phyloP scores from a whole-genome alignment of 2,888 invertebrate species.

The Cephus runcator region DNA sequence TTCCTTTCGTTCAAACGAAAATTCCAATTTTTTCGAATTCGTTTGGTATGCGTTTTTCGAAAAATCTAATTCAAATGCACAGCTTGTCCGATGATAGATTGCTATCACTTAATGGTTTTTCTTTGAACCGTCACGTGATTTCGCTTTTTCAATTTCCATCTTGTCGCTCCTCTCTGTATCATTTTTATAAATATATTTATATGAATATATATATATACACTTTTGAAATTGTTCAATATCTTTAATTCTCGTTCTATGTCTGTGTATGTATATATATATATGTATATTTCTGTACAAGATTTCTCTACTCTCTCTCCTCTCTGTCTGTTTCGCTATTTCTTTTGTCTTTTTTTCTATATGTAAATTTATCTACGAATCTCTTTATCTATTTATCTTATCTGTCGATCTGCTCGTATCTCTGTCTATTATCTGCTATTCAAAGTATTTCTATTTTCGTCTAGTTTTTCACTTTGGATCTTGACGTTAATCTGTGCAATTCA shows the following conservation, averaged over 20 bases:
- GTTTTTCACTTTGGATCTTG: too few relatives aligned
- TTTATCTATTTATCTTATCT: constrained; percentile 37
- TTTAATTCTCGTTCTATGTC: too few relatives aligned
- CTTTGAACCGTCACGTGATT: neutral
- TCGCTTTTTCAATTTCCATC: neutral
- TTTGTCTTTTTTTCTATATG: too few relatives aligned
- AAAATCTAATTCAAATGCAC: too few relatives aligned
- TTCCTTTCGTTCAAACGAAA: too few relatives aligned
- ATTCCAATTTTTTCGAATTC: too few relatives aligned
- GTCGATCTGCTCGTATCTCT: constrained; percentile 43
- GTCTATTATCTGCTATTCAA: constrained; percentile 52
- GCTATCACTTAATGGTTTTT: too few relatives aligned
- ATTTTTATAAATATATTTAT: neutral
- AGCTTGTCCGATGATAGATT: too few relatives aligned
- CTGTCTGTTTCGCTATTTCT: neutral
- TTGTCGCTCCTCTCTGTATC: neutral
- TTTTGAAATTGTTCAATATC: neutral
- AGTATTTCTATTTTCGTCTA: constrained; percentile 34
- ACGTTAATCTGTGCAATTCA: too few relatives aligned
- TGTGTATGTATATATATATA: neutral
- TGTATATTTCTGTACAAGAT: constrained; percentile 3
- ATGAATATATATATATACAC: neutral
- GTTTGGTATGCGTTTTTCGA: too few relatives aligned
- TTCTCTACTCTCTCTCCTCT: constrained; percentile 5
- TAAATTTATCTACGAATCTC: neutral